Conservation (phyloP, 2,113 vertebrate genomes). For the Poeciliopsis retropinna region DNA sequence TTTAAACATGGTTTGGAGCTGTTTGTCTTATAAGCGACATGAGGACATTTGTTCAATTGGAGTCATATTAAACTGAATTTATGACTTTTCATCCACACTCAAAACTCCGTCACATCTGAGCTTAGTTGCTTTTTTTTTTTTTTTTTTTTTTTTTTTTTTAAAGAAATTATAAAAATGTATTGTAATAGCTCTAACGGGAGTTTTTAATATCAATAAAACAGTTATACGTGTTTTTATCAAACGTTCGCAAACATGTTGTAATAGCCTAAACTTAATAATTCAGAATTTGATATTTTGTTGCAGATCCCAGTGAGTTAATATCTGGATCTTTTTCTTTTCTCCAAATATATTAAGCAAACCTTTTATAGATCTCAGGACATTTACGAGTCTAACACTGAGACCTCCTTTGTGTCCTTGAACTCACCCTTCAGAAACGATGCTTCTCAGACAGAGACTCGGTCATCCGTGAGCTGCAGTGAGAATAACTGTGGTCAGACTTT, state of each 20-base stretch:
- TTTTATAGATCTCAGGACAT: background rate
- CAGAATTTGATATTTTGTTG: background rate
- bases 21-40: background rate
- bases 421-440: constrained; percentile 27
- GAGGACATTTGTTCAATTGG: background rate
- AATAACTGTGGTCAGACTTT: constrained; percentile 66
- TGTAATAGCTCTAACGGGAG: background rate
- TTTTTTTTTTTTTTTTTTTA: no score
- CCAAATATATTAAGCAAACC: background rate
- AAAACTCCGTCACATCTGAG: background rate
- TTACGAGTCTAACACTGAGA: background rate
- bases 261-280: background rate
- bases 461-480: constrained; percentile 73
- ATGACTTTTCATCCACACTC: background rate
- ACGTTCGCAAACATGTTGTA: background rate
- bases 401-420: constrained; percentile 23
- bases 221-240: background rate
- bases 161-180: background rate
- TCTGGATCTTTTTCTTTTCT: background rate
- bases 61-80: background rate
- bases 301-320: background rate
- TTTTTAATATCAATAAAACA: background rate
- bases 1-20: background rate
- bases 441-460: constrained; percentile 35
- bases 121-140: background rate